These are phyloP conservation scores for Microctenopoma steveboyesi DNA, from an alignment of 2,797 vertebrate genomes.

Conservation along the genomic window DNA sequence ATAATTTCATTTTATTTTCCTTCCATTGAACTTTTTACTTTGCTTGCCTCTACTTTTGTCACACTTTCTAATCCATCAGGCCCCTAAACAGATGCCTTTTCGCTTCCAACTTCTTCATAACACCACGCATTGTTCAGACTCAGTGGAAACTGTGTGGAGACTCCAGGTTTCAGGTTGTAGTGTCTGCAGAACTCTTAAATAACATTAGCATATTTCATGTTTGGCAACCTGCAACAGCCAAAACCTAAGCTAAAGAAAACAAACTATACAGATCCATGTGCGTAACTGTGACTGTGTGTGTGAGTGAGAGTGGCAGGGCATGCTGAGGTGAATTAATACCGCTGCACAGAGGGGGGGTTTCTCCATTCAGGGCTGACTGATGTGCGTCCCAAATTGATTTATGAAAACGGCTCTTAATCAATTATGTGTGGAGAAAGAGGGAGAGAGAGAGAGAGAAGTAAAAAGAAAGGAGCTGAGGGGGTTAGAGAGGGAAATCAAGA, in stretches of 20 bases:
- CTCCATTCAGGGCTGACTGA: constrained; percentile 98
- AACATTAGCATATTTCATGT: constrained; percentile 72
- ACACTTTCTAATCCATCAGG: constrained; percentile 57
- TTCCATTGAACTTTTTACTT: constrained; percentile 51
- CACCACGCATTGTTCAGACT: constrained; percentile 41
- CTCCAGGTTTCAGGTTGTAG: constrained; percentile 37
- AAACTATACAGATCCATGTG: constrained; percentile 53
- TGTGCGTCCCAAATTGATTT: constrained; percentile 99
- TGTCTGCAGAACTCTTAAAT: constrained; percentile 55
- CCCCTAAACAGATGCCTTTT: constrained; percentile 42
- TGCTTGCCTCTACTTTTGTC: constrained; percentile 44
- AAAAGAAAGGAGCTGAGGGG: constrained; percentile 62
- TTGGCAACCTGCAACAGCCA: constrained; percentile 55
- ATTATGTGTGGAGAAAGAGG: constrained; percentile 95
- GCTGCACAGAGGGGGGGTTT: constrained; percentile 65
- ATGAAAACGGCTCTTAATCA: constrained; percentile 97
- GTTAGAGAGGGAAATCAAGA: constrained; percentile 59
- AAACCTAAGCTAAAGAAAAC: constrained; percentile 62
- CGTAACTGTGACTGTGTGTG: constrained; percentile 40
- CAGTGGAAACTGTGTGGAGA: constrained; percentile 52
- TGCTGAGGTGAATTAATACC: constrained; percentile 81
- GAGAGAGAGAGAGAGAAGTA: constrained; percentile 69
- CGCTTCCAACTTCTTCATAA: constrained; percentile 51
- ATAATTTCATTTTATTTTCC: constrained; percentile 43
- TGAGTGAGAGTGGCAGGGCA: constrained; percentile 77